Conservation (phyloP, 2,888 invertebrate species). For the Spodoptera littoralis region DNA sequence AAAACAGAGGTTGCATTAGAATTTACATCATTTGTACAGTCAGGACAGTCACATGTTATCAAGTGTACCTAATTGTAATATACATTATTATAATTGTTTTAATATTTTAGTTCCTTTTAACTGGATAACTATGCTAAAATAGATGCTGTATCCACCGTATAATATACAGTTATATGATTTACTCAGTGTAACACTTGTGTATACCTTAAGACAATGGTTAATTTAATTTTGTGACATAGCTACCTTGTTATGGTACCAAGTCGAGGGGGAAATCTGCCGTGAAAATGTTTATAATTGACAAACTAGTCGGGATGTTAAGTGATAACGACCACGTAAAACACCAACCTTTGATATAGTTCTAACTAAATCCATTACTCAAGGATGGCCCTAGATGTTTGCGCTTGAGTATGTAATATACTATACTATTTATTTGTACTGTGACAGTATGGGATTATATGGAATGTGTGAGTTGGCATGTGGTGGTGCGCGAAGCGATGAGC, state of each 20-base stretch:
- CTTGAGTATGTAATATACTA: conserved; percentile 76
- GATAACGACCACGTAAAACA: conserved; percentile 69
- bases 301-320: conserved; percentile 68
- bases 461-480: conserved; percentile 70
- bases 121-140: conserved; percentile 59
- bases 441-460: conserved; percentile 73
- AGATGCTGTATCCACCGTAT: conserved; percentile 61
- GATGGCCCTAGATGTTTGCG: conserved; percentile 81
- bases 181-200: conserved; percentile 53
- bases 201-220: conserved; percentile 53
- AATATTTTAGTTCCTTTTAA: conserved; percentile 67
- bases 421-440: conserved; percentile 85
- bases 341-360: conserved; percentile 76
- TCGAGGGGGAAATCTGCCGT: conserved; percentile 71
- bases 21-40: too few relatives aligned
- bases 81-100: conserved; percentile 65
- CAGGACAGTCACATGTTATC: conserved; percentile 32
- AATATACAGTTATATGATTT: conserved; percentile 55
- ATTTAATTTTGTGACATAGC: conserved; percentile 51
- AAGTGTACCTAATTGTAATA: conserved; percentile 71
- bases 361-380: conserved; percentile 75
- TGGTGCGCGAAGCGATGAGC: conserved; percentile 78
- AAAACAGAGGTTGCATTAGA: too few relatives aligned
- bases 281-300: conserved; percentile 62
- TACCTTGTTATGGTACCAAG: conserved; percentile 46